Percentiles rank a stretch among this genome's conserved stretches.
Conservation (phyloP, 2,113 vertebrate genomes). For the Neotoma lepida region DNA sequence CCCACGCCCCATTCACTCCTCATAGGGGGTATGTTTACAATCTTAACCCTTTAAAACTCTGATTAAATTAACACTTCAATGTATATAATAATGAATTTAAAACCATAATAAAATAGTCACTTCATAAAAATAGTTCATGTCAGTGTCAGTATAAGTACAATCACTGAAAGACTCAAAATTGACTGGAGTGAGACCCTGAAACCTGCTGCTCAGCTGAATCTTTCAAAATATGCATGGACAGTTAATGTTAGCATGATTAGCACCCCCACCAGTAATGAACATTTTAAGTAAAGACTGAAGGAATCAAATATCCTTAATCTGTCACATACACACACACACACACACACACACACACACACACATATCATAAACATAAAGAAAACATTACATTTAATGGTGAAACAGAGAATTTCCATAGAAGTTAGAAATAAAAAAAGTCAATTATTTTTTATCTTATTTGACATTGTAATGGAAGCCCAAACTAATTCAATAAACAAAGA, state of each 20-base stretch:
- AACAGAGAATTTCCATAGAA: constrained; percentile 17
- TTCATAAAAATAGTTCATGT: neutral
- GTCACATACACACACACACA: neutral
- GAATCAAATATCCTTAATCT: constrained; percentile 19
- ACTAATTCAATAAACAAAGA: constrained; percentile 4
- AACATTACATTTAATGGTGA: neutral
- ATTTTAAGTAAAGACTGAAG: neutral
- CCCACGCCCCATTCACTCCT: no score
- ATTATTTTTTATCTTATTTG: constrained; percentile 11
- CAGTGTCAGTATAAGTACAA: neutral
- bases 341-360: no score
- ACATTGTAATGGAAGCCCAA: neutral
- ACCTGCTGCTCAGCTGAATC: neutral
- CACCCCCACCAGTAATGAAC: neutral
- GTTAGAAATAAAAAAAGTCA: neutral
- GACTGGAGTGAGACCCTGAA: neutral
- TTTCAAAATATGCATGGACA: neutral
- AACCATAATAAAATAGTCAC: neutral
- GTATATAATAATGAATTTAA: neutral
- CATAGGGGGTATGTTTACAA: neutral
- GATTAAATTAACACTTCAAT: constrained; percentile 18
- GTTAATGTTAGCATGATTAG: constrained; percentile 3
- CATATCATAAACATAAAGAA: neutral
- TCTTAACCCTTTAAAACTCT: constrained; percentile 5
- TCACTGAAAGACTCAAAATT: neutral